Conservation (phyloP, 2,888 invertebrate genomes). For the Unio pictorum region DNA sequence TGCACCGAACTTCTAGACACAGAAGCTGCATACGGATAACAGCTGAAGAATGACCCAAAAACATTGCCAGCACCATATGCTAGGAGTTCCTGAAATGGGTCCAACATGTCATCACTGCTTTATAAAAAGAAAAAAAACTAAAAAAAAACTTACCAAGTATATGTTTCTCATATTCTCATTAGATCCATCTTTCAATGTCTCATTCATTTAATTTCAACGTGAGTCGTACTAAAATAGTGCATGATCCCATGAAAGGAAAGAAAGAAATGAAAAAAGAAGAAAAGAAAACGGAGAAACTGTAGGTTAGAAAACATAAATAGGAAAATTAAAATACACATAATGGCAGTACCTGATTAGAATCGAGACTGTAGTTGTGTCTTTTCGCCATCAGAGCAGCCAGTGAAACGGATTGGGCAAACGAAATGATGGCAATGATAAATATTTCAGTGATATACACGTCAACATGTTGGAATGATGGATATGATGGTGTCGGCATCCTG, state of each 20-base stretch:
- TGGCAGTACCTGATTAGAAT: conserved; percentile 71
- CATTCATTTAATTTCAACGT: too few species aligned
- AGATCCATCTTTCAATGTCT: too few species aligned
- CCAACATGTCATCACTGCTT: neutral
- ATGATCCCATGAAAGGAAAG: too few species aligned
- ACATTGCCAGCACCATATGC: conserved; percentile 74
- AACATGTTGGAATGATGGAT: conserved; percentile 42
- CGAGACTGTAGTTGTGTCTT: conserved; percentile 72
- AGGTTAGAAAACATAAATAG: neutral
- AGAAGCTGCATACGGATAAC: conserved; percentile 71
- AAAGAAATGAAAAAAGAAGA: too few species aligned
- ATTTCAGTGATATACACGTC: conserved; percentile 46
- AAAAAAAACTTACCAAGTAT: too few species aligned
- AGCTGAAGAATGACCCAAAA: conserved; percentile 76
- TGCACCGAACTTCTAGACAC: conserved; percentile 79
- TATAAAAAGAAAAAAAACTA: too few species aligned
- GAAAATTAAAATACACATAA: neutral
- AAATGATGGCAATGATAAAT: conserved; percentile 55
- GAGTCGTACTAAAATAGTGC: too few species aligned
- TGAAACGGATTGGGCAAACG: conserved; percentile 68
- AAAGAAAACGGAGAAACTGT: too few species aligned
- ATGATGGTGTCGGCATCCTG: conserved; percentile 45
- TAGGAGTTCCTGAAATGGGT: conserved; percentile 61
- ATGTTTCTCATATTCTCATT: too few species aligned
- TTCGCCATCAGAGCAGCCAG: conserved; percentile 73